phyloP scores from a whole-genome alignment of 2,113 vertebrate species.

The Laticauda colubrina region DNA sequence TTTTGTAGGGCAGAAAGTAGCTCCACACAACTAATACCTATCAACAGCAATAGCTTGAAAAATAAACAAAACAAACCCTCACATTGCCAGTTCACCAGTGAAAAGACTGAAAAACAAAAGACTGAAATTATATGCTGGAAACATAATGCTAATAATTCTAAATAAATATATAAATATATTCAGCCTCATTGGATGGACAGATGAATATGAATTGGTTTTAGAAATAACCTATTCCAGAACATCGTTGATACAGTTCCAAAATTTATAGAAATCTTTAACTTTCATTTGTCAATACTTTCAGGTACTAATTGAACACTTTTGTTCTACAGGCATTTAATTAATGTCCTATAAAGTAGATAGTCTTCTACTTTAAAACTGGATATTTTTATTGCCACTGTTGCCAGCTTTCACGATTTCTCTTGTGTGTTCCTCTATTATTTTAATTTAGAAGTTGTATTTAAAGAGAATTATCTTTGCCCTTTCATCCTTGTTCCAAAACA shows the following conservation, averaged over 20 bases:
- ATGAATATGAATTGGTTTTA: not conserved
- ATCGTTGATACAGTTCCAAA: not conserved
- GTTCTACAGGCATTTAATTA: not conserved
- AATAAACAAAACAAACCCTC: not conserved
- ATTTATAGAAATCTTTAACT: not conserved
- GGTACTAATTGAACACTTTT: not conserved
- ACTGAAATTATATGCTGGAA: not conserved
- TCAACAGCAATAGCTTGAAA: not conserved
- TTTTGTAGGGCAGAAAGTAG: not conserved
- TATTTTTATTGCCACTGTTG: not conserved
- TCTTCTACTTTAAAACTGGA: not conserved
- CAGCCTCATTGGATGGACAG: not conserved
- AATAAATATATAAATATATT: not conserved
- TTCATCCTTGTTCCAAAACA: constrained; percentile 17
- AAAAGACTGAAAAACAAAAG: not conserved
- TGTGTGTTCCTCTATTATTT: not conserved
- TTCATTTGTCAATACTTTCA: not conserved
- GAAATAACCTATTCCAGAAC: not conserved
- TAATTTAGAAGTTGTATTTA: not conserved
- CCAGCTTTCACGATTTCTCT: not conserved
- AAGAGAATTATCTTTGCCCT: not conserved
- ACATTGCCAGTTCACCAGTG: not conserved
- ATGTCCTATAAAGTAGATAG: not conserved
- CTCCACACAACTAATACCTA: not conserved
- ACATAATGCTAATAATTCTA: not conserved